Evolutionary conservation across 2,888 invertebrate genomes (phyloP).

Genomic region (Keiferia lycopersicella): DNA sequence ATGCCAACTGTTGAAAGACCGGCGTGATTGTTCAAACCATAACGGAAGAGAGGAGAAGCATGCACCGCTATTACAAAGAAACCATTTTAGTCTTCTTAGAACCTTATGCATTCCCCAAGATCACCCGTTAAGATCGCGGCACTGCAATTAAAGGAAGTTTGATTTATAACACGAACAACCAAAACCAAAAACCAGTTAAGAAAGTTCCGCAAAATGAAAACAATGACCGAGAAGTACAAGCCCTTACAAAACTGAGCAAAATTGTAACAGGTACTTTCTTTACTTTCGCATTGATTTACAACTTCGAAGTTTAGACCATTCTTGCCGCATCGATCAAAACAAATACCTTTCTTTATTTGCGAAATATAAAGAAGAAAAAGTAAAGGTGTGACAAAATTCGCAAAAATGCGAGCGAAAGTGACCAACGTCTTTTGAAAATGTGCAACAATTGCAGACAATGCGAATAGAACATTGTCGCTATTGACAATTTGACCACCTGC

Average conservation of each 20-base stretch:
- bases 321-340: conserved; percentile 63
- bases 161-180: conserved; percentile 6
- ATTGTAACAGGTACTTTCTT: conserved; percentile 69
- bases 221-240: not conserved
- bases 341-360: conserved; percentile 30
- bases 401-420: conserved; percentile 71
- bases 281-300: conserved; percentile 59
- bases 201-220: conserved; percentile 5
- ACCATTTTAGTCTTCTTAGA: conserved; percentile 8
- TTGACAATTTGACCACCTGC: conserved; percentile 69
- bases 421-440: conserved; percentile 42
- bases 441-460: conserved; percentile 34
- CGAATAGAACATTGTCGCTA: conserved; percentile 44
- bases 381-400: conserved; percentile 61
- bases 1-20: conserved; percentile 56
- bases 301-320: conserved; percentile 52
- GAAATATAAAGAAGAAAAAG: conserved; percentile 46
- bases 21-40: conserved; percentile 44
- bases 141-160: conserved; percentile 3
- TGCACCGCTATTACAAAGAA: conserved; percentile 12
- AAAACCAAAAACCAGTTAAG: conserved; percentile 11
- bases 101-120: not conserved
- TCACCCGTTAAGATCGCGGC: conserved; percentile 1
- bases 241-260: conserved; percentile 46
- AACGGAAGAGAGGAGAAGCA: conserved; percentile 43